Evolutionary conservation across 2,888 invertebrate genomes (phyloP), one percentile per base, ranked within the genome.

Genomic region (Cordilura impudica): DNA sequence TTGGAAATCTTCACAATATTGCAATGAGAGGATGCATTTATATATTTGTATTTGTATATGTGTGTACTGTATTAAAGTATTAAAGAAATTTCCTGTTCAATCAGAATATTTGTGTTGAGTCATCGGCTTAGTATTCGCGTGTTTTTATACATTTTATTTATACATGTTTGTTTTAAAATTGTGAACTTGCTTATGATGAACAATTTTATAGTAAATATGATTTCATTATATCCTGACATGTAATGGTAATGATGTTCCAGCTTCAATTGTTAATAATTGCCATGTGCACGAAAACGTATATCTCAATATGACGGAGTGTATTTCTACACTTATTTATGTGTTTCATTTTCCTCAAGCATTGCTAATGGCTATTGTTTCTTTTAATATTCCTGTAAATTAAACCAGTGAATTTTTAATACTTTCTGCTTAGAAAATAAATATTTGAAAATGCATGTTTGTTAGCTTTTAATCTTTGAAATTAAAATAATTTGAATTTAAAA

Each of bases 1-100:
- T n/a, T n/a, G n/a, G n/a, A n/a, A n/a, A n/a, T n/a, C n/a, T n/a
- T n/a, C n/a, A n/a, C n/a, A n/a, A n/a, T n/a, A n/a, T n/a, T n/a
- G n/a, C n/a, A n/a, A n/a, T n/a, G n/a, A n/a, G n/a, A n/a, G n/a
- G n/a, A n/a, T n/a, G n/a, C n/a, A n/a, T n/a, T n/a, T n/a, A n/a
- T n/a, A n/a, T n/a, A n/a, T n/a, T n/a, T n/a, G n/a, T n/a, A n/a
- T n/a, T n/a, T n/a, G n/a, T n/a, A n/a, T n/a, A n/a, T n/a, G n/a
- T n/a, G n/a, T n/a, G n/a, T n/a, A n/a, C n/a, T n/a, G n/a, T n/a
- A n/a, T n/a, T n/a, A 29, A 45, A 35, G 7, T 14, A 49, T 35
- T 54, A 65, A 61, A 65, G 45, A 78, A 70, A 83, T 82, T 83
- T 85, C 82, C 84, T 85, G 83, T 83, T 83, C 82, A 81, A 67